These are phyloP conservation scores for Lepus americanus DNA, from an alignment of 2,113 vertebrate genomes.

Conservation along the genomic window DNA sequence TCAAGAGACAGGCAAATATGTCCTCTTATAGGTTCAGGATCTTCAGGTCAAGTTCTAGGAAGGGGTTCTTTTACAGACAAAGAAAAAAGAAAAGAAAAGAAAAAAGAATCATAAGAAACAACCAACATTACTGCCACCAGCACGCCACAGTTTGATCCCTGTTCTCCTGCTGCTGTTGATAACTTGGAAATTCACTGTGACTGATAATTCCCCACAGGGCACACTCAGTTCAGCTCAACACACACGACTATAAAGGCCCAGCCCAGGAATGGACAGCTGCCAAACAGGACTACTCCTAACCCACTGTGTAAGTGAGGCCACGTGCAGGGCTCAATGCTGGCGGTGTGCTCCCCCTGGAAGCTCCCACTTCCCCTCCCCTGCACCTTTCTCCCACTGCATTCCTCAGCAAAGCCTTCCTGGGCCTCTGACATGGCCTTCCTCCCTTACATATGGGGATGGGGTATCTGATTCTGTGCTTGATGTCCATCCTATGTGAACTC, in stretches of 20 bases:
- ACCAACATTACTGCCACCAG: background rate
- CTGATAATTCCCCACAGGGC: background rate
- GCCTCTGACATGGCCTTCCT: background rate
- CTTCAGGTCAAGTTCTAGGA: background rate
- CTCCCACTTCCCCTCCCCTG: background rate
- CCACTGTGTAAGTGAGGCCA: fast-evolving
- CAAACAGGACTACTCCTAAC: background rate
- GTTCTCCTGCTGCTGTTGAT: background rate
- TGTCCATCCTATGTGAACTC: background rate
- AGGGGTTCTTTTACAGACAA: background rate
- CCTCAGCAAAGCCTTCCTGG: background rate
- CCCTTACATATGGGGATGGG: background rate
- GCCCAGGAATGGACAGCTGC: too few relatives aligned
- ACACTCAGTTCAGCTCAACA: background rate
- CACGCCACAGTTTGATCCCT: background rate
- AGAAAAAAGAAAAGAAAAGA: background rate
- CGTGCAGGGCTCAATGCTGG: fast-evolving
- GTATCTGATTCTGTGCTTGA: background rate
- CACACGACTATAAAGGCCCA: background rate
- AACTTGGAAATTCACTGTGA: background rate
- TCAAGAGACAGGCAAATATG: background rate
- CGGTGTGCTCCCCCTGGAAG: background rate
- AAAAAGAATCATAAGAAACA: background rate
- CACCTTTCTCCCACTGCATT: background rate
- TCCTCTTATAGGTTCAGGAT: background rate